Conservation (phyloP, 1,140 invertebrate genomes). For the Trichonephila clavipes region DNA sequence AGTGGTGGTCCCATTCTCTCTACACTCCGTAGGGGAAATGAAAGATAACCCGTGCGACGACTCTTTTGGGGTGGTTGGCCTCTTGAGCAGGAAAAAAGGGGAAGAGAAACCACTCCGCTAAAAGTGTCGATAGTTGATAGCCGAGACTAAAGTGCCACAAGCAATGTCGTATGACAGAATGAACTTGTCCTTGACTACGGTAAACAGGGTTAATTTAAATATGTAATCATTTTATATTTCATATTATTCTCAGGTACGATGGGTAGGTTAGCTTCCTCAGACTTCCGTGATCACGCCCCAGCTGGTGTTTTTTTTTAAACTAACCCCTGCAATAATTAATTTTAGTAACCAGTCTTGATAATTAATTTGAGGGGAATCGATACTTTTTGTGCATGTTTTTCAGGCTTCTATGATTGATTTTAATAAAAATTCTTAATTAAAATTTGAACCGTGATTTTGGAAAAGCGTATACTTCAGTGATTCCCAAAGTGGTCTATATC, state of each 20-base stretch:
- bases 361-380: no score
- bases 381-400: no score
- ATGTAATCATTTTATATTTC: neutral
- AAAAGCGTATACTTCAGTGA: no score
- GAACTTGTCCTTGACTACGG: conserved; percentile 12
- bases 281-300: neutral
- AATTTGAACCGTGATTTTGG: no score
- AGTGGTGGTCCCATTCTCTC: neutral
- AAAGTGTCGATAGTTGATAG: neutral
- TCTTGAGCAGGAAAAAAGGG: neutral
- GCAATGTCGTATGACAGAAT: neutral
- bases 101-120: neutral
- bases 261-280: neutral
- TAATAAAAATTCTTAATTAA: no score
- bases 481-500: no score
- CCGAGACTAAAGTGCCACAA: neutral
- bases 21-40: neutral
- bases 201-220: neutral
- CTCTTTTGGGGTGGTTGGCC: conserved; percentile 46
- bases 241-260: neutral
- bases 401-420: no score
- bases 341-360: no score
- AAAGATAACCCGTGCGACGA: conserved; percentile 8
- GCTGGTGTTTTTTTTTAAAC: no score
- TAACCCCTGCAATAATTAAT: no score